phyloP scores from a whole-genome alignment of 2,113 vertebrate species.

The Panthera tigris region DNA sequence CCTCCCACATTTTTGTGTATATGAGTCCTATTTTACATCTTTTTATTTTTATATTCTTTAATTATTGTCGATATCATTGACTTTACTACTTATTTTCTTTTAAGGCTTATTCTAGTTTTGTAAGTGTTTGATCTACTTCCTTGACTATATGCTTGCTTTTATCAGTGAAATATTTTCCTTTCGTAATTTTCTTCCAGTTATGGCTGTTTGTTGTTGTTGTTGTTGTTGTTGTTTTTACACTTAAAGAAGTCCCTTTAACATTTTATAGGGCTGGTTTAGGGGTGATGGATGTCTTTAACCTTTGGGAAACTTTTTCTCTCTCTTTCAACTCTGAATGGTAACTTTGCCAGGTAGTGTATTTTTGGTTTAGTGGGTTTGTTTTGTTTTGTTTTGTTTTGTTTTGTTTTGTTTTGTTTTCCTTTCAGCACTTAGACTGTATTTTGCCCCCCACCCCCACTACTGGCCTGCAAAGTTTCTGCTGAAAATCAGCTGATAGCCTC shows the following conservation, averaged over 20 bases:
- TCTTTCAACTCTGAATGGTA: neutral
- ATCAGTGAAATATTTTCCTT: neutral
- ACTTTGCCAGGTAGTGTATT: neutral
- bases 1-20: neutral
- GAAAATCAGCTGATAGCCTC: neutral
- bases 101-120: neutral
- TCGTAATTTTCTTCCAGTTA: neutral
- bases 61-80: neutral
- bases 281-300: neutral
- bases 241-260: neutral
- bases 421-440: neutral
- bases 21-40: neutral
- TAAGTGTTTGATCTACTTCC: neutral
- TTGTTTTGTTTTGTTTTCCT: neutral
- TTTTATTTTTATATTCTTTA: neutral
- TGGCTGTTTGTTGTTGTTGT: neutral
- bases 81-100: neutral
- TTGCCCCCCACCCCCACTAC: too few species aligned
- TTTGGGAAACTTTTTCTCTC: neutral
- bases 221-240: neutral
- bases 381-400: neutral
- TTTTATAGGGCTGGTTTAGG: neutral
- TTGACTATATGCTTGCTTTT: neutral
- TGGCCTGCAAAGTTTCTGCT: neutral
- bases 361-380: neutral